Evolutionary conservation across 2,797 vertebrate species (phyloP).

Genomic region (Gymnopithys bicolor): DNA sequence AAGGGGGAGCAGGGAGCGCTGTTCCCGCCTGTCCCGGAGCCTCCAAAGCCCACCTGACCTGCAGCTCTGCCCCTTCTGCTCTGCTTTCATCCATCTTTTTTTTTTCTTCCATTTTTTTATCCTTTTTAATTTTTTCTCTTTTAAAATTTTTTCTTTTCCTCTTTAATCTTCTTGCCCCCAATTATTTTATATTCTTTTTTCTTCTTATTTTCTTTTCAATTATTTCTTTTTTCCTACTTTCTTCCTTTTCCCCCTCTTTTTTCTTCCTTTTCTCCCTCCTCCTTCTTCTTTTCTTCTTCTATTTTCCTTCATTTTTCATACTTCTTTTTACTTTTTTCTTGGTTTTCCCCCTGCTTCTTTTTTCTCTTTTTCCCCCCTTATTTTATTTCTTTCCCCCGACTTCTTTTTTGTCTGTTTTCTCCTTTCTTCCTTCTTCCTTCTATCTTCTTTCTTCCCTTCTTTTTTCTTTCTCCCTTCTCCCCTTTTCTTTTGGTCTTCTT

Average conservation of each 20-base stretch:
- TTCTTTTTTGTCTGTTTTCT: background rate
- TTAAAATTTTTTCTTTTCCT: no score
- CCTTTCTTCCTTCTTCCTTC: fast-evolving
- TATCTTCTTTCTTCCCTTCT: no score
- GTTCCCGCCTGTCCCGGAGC: background rate
- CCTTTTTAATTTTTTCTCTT: fast-evolving
- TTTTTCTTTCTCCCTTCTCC: fast-evolving
- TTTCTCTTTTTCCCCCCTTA: fast-evolving
- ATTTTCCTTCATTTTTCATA: background rate
- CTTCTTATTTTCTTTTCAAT: no score
- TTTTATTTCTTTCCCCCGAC: fast-evolving
- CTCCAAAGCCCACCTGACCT: fast-evolving
- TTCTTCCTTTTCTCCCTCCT: fast-evolving
- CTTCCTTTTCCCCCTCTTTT: no score
- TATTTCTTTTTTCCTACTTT: no score
- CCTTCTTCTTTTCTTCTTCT: no score
- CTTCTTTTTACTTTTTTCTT: background rate
- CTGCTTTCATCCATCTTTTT: background rate
- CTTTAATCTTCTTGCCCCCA: fast-evolving
- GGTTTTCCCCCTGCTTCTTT: fast-evolving
- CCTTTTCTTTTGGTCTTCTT: fast-evolving
- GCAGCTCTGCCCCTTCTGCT: background rate
- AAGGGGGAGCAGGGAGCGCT: background rate
- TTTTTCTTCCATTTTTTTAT: background rate
- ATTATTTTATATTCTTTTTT: background rate